Base-by-base conservation (phyloP, 1,140 invertebrate species). In the Kradibia gibbosae region DNA sequence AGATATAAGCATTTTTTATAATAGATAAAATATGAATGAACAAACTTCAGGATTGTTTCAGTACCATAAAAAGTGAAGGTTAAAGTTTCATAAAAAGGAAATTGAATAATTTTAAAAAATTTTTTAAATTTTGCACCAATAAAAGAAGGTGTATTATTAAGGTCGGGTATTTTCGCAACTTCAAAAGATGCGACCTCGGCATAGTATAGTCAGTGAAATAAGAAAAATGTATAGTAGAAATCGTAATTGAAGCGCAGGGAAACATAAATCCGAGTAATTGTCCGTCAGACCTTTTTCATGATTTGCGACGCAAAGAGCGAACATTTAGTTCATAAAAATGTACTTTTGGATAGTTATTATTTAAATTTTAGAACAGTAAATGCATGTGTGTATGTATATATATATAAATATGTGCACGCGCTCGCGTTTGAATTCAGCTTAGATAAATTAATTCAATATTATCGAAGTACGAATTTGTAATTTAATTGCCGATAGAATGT, bases 251-350 rank as follows among this genome's bases (percentile, higher is more conserved):
- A 78, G 76, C 62, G 28, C 48, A 65, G 42, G 45, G 48, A 22
- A 67, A 70, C 62, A 78, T 78, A 78, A 78, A 78, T 20, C 45
- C 11, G 36, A 42, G 45, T 78, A 78, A 78, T 78, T 78, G 62
- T 77, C 76, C 76, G 42, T 78, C 53, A 70, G 42, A 25, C 45
- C 45, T 62, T 76, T 65, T 65, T 48, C 28, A 55, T 55, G 13
- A 55, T 55, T 74, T 50, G 39, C 70, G 70, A 45, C 22, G 42
- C 42, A n/a, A 28, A 15, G 25, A 48, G 28, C 42, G 25, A 48
- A 48, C 2, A 50, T 72, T 45, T 72, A 72, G 42, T 67, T 17
- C 34, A 39, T 39, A 67, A 67, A 67, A 67, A 67, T 39, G 10
- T 67, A 28, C 10, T 62, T 62, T 17, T 8, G 34, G 0, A n/a